These are phyloP conservation scores for Xestia sexstrigata DNA, from an alignment of 2,888 invertebrate species.

Conservation along the genomic window DNA sequence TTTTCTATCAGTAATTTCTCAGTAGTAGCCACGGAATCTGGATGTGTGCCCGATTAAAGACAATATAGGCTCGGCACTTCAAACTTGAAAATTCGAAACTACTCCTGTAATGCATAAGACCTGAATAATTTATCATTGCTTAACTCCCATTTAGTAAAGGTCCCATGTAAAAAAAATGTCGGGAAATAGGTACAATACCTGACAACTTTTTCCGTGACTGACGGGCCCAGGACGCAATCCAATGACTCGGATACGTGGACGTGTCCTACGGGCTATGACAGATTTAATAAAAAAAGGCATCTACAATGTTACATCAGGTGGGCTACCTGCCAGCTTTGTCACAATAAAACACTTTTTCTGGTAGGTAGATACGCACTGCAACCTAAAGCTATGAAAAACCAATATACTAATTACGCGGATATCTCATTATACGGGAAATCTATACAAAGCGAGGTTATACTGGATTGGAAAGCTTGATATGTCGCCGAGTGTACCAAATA, in stretches of 20 bases:
- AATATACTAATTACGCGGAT: no score
- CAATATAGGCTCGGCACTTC: background rate
- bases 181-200: background rate
- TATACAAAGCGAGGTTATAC: no score
- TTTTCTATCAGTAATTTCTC: background rate
- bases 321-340: background rate
- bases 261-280: background rate
- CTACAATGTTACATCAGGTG: background rate
- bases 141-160: background rate
- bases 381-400: no score
- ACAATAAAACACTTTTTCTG: background rate
- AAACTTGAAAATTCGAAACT: background rate
- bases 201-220: background rate
- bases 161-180: background rate
- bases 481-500: background rate
- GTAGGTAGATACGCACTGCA: background rate
- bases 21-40: background rate
- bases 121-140: background rate
- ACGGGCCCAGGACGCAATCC: background rate
- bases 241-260: background rate
- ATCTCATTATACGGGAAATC: no score
- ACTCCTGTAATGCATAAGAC: background rate
- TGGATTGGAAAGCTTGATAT: no score
- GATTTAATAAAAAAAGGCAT: conserved; percentile 3
- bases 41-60: background rate